Evolutionary conservation across 2,797 vertebrate species (phyloP).

Genomic region (Channa striata): DNA sequence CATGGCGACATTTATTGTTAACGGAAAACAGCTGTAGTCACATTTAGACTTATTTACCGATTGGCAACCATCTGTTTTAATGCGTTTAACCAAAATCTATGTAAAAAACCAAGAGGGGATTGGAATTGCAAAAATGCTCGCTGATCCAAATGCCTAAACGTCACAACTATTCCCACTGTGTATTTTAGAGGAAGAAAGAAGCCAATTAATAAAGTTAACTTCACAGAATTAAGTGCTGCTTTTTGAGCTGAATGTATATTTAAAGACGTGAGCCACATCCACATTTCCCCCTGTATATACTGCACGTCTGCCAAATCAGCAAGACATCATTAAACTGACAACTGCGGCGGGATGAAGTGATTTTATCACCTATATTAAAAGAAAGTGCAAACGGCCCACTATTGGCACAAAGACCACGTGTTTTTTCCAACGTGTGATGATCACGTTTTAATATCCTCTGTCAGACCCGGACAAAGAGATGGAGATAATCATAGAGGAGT

Average conservation of each 20-base stretch:
- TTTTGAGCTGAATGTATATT: conserved; percentile 8
- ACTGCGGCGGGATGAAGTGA: not conserved
- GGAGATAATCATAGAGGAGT: not conserved
- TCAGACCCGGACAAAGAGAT: conserved; percentile 11
- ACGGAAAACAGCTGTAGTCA: no score
- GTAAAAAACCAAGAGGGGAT: no score
- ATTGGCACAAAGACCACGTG: not conserved
- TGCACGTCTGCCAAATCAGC: conserved; percentile 17
- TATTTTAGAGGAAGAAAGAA: not conserved
- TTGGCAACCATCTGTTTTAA: no score
- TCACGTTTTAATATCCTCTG: conserved; percentile 27
- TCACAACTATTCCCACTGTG: not conserved
- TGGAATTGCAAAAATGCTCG: no score
- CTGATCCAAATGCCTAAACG: no score
- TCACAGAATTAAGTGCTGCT: conserved; percentile 14
- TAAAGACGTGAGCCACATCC: not conserved
- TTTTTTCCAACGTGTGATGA: conserved; percentile 13
- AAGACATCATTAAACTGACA: conserved; percentile 11
- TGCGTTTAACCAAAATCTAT: no score
- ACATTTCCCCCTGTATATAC: conserved; percentile 4
- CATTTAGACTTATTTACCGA: no score
- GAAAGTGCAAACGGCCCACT: not conserved
- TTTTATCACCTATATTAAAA: conserved; percentile 17
- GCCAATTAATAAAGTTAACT: conserved; percentile 29
- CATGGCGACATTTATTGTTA: no score